Percentiles rank a stretch among this genome's conserved stretches.
Conservation (phyloP, 2,113 vertebrate genomes). For the Rallus limicola region DNA sequence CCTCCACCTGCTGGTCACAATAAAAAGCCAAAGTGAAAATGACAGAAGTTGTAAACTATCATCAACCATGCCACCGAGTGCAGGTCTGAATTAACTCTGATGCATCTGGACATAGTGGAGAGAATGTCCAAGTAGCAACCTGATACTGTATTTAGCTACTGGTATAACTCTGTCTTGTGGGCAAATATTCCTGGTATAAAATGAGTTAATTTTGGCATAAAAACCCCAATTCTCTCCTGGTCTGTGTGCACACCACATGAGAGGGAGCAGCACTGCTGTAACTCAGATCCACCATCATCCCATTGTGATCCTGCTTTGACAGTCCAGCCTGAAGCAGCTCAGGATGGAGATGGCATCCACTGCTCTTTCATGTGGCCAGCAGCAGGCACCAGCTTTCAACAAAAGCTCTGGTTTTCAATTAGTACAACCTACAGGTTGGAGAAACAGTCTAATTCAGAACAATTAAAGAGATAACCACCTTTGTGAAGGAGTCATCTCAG, state of each 20-base stretch:
- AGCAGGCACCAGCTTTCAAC: neutral
- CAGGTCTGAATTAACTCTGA: neutral
- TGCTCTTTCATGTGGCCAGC: neutral
- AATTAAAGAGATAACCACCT: neutral
- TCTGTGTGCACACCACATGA: neutral
- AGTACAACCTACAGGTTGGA: neutral
- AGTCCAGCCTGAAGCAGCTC: neutral
- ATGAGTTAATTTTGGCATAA: neutral
- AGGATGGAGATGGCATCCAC: neutral
- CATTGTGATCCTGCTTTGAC: accelerated
- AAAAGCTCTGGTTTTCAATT: neutral
- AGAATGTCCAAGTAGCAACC: accelerated
- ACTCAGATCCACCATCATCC: neutral
- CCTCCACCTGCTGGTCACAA: too few relatives aligned
- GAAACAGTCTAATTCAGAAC: neutral
- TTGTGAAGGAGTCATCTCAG: neutral
- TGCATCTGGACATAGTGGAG: neutral
- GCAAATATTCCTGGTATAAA: neutral
- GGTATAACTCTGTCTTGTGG: neutral
- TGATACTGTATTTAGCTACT: neutral
- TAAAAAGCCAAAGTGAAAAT: neutral
- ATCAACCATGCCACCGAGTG: neutral
- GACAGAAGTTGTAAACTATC: neutral
- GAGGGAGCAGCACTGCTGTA: neutral
- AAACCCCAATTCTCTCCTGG: neutral